Evolutionary conservation across 1,140 invertebrate genomes (phyloP), one percentile per base, ranked within the genome.

Genomic region (Onthophagus taurus): DNA sequence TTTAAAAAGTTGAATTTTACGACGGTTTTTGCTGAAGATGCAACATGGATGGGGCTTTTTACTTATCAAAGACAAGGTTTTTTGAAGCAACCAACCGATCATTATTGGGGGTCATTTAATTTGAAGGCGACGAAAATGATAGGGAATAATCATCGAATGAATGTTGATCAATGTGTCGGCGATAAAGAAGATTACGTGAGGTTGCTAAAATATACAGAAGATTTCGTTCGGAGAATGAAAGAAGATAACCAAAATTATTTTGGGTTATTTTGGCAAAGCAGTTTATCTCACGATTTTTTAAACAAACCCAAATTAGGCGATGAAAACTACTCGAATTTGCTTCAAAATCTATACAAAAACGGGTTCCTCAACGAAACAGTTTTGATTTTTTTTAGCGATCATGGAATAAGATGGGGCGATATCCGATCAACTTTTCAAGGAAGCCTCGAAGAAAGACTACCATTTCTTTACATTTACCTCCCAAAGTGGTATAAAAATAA

Each of bases 361-460:
- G 73, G 76, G 0, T 69, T 75, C 9, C 63, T 83, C 48, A 74
- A 85, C 26, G 72, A 81, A 31, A 79, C 78, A 0, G 65, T 83
- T 51, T 60, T 96, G 0, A 70, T 96, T 18, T 75, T 95, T 12
- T 71, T 92, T 50, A 93, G 89, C 55, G 94, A 97, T 64, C 94
- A 97, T 63, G 93, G 94, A 0, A 81, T 92, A 56, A 65, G 94
- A 19, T 95, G 85, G 70, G 91, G 92, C 2, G 68, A 71, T 2
- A 79, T 90, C 12, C 61, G 85, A 14, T 63, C 76, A 51, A 94
- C 90, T 0, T 82, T 84, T 59, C 77, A 83, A 39, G 93, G 93
- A 0, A 80, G 85, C 60, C 70, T 93, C 45, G 93, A 97, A 64
- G 91, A 95, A 60, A 67, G 90, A 31, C 62, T 97, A 13, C 93